Evolutionary conservation across 2,113 vertebrate species (phyloP).

Genomic region (Pycnonotus jocosus): DNA sequence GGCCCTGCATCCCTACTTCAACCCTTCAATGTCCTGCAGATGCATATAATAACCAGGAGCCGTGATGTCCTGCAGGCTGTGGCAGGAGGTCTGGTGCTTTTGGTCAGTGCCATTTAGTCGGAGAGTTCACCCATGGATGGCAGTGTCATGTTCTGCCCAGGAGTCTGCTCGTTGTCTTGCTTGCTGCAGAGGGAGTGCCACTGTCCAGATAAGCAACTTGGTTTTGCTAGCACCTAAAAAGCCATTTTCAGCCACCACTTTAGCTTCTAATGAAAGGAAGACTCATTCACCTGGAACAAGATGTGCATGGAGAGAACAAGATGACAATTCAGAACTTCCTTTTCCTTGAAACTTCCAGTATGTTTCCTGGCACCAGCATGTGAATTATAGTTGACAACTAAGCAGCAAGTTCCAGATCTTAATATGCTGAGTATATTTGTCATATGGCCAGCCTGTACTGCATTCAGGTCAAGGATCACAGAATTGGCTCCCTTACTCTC

Average conservation of each 20-base stretch:
- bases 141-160: accelerated
- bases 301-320: not conserved
- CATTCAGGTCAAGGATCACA: not conserved
- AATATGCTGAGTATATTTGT: not conserved
- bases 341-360: constrained; percentile 24
- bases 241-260: not conserved
- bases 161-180: accelerated
- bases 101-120: not conserved
- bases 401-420: constrained; percentile 16
- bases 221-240: not conserved
- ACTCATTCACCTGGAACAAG: not conserved
- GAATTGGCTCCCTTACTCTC: not conserved
- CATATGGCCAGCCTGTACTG: not conserved
- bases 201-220: not conserved
- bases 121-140: accelerated
- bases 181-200: not conserved
- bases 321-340: not conserved
- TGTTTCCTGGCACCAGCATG: not conserved
- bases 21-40: not conserved
- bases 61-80: accelerated
- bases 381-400: not conserved
- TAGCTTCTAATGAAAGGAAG: not conserved
- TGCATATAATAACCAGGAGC: not conserved
- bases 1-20: not conserved
- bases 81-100: not conserved